Base-by-base conservation (phyloP, 2,797 vertebrate species). In the Tachyglossus aculeatus region DNA sequence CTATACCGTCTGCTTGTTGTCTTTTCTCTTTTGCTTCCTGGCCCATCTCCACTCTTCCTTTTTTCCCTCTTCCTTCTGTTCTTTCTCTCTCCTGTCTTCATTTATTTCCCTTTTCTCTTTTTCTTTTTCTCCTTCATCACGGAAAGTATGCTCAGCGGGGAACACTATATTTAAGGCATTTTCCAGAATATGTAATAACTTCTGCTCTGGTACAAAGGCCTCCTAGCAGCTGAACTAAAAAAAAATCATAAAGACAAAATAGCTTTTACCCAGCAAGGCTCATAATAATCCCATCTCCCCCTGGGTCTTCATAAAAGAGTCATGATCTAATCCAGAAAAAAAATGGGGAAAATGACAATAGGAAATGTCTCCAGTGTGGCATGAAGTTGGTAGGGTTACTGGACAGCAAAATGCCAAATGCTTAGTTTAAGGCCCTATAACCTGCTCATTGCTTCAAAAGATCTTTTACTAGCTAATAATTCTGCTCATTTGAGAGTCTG, bases 111-210 rank as follows among this genome's bases (percentile, higher is more conserved):
- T 29, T 44, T 22, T 24, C 27, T 73, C 59, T 3, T 15, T 50
- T 21, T 56, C 69, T 60, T 55, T 44, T 36, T 3, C 4, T 0
- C 0, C 56, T 39, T 76, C 60, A 51, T 69, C 27, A 14, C 40
- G 63, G 76, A 81, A 44, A 75, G 33, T 82, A 45, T 67, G 34
- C 69, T 85, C 79, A 58, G 71, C 71, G 69, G 80, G 84, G 77
- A 88, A 57, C 67, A 51, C 45, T 19, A 40, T 72, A 65, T 74
- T 79, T 79, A 83, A 86, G 81, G 48, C 40, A 2, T 53, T 86
- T 19, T 40, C 68, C 58, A 38, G 39, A 86, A 88, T 65, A 58
- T 81, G 75, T 86, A 89, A 73, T 91, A 88, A 88, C 71, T 83
- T 86, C 33, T 11, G 4, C 27, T 12, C 55, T 74, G 52, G 60